Evolutionary conservation across 2,797 vertebrate genomes (phyloP).

Genomic region (Tolypeutes matacus): DNA sequence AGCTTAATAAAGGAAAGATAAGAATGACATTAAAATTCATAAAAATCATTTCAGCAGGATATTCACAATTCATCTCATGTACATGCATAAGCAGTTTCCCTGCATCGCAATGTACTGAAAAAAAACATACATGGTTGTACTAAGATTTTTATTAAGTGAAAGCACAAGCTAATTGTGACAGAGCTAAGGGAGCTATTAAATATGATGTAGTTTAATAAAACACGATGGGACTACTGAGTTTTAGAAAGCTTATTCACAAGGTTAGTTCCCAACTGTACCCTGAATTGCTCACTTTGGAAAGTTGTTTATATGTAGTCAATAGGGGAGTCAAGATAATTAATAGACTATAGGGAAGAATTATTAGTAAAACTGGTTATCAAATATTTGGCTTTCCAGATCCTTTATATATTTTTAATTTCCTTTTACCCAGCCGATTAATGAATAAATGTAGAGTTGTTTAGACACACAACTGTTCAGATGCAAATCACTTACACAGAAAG

Average conservation of each 20-base stretch:
- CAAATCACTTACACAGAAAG: constrained; percentile 23
- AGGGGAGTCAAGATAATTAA: not conserved
- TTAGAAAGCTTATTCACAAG: constrained; percentile 5
- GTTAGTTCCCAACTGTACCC: not conserved
- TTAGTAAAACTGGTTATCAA: not conserved
- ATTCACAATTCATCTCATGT: constrained; percentile 23
- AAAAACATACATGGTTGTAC: constrained; percentile 4
- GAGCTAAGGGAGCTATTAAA: constrained; percentile 17
- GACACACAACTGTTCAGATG: not conserved
- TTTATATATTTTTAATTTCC: constrained; percentile 28
- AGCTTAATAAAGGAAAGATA: constrained; percentile 68
- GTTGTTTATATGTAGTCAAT: not conserved
- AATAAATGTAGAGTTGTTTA: constrained; percentile 15
- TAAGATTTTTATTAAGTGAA: constrained; percentile 39
- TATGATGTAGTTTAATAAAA: constrained; percentile 34
- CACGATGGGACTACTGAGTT: not conserved
- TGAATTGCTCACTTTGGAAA: constrained; percentile 50
- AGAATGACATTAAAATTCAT: constrained; percentile 50
- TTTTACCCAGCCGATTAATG: not conserved
- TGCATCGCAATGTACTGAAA: not conserved
- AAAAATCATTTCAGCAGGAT: constrained; percentile 14
- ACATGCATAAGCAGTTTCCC: not conserved
- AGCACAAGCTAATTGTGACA: constrained; percentile 7
- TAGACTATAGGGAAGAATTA: not conserved
- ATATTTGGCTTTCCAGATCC: not conserved